Conservation (phyloP, 2,888 invertebrate species). For the Agrotis clavis region DNA sequence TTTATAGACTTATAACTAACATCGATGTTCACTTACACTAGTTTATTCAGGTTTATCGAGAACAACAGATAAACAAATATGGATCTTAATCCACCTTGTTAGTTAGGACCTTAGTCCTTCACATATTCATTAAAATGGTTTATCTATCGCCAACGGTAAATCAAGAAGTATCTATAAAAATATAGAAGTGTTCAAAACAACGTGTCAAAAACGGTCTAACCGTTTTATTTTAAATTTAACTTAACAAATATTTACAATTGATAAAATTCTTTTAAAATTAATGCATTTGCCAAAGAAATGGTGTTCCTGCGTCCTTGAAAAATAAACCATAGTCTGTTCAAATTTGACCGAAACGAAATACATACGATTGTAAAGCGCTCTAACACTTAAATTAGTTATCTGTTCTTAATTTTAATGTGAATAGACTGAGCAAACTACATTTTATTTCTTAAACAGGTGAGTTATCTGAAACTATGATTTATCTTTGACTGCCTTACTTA, state of each 20-base stretch:
- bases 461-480: neutral
- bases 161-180: conserved; percentile 17
- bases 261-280: conserved; percentile 8
- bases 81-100: conserved; percentile 2
- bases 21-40: conserved; percentile 41
- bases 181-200: conserved; percentile 42
- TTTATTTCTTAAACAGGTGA: neutral
- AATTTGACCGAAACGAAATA: conserved; percentile 13
- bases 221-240: conserved; percentile 22
- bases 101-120: neutral
- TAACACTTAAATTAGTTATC: neutral
- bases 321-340: conserved; percentile 3
- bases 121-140: neutral
- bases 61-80: conserved; percentile 26
- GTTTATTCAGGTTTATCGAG: conserved; percentile 25
- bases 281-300: conserved; percentile 58
- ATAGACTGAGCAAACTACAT: conserved; percentile 6
- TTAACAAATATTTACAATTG: conserved; percentile 47
- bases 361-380: neutral
- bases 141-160: conserved; percentile 11
- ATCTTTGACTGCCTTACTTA: neutral
- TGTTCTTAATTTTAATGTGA: conserved; percentile 1
- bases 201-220: conserved; percentile 45
- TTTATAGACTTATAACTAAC: conserved; percentile 29
- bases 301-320: conserved; percentile 10